phyloP scores from a whole-genome alignment of 2,888 invertebrate genomes.

The Nebria brevicollis region DNA sequence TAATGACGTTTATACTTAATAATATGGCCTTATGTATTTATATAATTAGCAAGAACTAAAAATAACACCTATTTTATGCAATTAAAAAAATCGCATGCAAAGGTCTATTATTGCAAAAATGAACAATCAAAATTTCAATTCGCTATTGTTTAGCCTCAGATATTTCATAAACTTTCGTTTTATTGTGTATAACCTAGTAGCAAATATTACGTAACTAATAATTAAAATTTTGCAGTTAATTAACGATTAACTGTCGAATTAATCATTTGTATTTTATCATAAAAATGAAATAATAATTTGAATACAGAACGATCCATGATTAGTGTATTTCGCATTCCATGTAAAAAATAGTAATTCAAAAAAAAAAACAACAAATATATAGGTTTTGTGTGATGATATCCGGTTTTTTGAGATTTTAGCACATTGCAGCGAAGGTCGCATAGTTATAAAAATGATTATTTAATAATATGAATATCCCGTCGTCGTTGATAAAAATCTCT shows the following conservation, averaged over 20 bases:
- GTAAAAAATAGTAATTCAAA: background rate
- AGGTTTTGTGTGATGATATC: background rate
- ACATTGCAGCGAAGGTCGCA: background rate
- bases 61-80: background rate
- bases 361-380: background rate
- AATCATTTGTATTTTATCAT: background rate
- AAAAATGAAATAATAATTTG: background rate
- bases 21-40: too few relatives aligned
- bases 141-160: background rate
- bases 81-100: background rate
- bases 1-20: too few relatives aligned
- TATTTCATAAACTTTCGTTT: background rate
- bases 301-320: background rate
- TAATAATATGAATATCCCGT: background rate
- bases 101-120: background rate
- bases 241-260: background rate
- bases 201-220: background rate
- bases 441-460: background rate
- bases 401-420: background rate
- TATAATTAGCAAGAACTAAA: background rate
- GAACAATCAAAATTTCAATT: background rate
- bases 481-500: background rate
- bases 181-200: background rate
- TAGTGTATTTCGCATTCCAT: background rate
- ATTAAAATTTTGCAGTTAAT: background rate